Evolutionary conservation across 2,113 vertebrate genomes (phyloP).

Genomic region (Eptesicus fuscus): DNA sequence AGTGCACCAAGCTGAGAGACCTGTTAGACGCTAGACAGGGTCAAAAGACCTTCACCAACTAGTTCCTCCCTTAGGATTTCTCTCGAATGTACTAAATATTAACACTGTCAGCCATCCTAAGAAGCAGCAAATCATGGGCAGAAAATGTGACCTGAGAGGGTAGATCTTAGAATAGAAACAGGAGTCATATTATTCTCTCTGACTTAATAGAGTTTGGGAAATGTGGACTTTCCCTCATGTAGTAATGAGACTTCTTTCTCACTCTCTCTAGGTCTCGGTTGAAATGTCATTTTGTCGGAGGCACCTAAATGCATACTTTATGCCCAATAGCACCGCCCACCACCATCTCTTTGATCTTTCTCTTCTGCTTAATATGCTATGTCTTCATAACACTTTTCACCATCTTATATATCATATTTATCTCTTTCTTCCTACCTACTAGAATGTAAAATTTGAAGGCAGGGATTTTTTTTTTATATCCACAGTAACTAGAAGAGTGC

Average conservation of each 20-base stretch:
- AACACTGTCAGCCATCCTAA: not conserved
- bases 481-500: not conserved
- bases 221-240: not conserved
- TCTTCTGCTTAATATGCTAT: not conserved
- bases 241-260: not conserved
- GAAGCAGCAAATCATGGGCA: not conserved
- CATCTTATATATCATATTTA: not conserved
- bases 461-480: not conserved
- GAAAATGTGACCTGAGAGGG: conserved; percentile 1
- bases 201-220: not conserved
- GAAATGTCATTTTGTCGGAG: conserved; percentile 3
- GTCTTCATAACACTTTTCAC: not conserved
- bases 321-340: not conserved
- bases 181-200: conserved; percentile 1
- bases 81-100: conserved; percentile 57
- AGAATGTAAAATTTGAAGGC: not conserved
- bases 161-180: not conserved
- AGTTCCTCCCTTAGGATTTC: conserved; percentile 47
- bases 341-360: not conserved
- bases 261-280: not conserved
- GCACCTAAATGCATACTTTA: not conserved
- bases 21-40: conserved; percentile 17
- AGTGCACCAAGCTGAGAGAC: not conserved
- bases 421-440: not conserved
- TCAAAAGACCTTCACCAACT: conserved; percentile 41